Conservation (phyloP, 2,888 invertebrate genomes). For the Drosophila pullipes region DNA sequence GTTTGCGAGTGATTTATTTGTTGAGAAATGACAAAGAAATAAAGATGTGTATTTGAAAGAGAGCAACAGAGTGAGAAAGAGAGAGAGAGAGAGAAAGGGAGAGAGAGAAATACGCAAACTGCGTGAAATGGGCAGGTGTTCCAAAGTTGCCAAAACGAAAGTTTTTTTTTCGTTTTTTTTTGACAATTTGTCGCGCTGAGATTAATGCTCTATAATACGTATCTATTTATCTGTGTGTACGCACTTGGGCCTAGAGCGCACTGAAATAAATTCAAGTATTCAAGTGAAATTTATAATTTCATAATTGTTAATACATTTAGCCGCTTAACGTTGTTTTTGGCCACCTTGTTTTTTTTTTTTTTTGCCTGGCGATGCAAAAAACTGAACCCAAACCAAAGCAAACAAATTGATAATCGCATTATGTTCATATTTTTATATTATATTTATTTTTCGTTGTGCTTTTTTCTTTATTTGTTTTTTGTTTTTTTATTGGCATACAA, state of each 20-base stretch:
- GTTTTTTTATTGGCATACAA: conserved; percentile 1
- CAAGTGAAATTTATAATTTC: conserved; percentile 21
- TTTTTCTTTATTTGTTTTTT: neutral
- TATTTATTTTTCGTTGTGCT: conserved; percentile 13
- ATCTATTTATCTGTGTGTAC: neutral
- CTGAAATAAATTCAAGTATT: neutral
- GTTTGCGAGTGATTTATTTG: conserved; percentile 45
- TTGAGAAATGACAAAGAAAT: conserved; percentile 14
- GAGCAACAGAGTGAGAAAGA: neutral
- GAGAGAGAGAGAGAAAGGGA: neutral
- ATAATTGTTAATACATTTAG: conserved; percentile 18
- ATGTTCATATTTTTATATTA: conserved; percentile 26
- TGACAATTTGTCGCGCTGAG: conserved; percentile 39
- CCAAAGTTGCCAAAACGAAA: conserved; percentile 36
- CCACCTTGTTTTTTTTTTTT: neutral
- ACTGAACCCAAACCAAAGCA: conserved; percentile 15
- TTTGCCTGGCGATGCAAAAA: conserved; percentile 54
- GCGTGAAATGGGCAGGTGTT: conserved; percentile 52
- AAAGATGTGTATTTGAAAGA: conserved; percentile 1
- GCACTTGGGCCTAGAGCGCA: conserved; percentile 14
- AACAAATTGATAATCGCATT: conserved; percentile 60
- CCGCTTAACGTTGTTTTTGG: conserved; percentile 14
- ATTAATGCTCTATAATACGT: conserved; percentile 21
- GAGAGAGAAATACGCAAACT: conserved; percentile 14
- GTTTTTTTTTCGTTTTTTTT: conserved; percentile 11